phyloP scores from a whole-genome alignment of 2,797 vertebrate genomes.

The Tarsius wallacei region DNA sequence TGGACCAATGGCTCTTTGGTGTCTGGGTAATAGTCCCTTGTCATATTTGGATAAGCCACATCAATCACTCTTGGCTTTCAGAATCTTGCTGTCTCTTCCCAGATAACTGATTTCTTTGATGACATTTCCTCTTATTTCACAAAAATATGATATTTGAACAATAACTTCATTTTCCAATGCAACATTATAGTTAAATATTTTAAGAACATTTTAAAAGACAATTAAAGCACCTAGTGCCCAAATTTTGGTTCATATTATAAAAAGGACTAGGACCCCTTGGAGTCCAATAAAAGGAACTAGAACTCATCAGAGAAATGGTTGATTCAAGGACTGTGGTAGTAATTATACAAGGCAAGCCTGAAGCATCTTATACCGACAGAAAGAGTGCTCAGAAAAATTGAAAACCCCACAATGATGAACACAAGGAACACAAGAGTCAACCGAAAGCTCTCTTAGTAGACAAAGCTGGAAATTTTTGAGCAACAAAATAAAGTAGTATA shows the following conservation, averaged over 20 bases:
- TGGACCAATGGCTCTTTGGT: slow-evolving; percentile 46
- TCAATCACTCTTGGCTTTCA: slow-evolving; percentile 26
- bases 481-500: slow-evolving; percentile 19
- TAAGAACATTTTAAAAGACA: slow-evolving; percentile 13
- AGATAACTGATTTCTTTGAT: slow-evolving; percentile 51
- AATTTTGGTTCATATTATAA: neutral
- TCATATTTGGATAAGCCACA: neutral
- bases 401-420: neutral
- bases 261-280: neutral
- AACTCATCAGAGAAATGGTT: neutral
- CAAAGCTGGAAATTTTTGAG: neutral
- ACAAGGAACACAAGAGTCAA: neutral
- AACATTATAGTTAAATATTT: neutral
- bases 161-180: slow-evolving; percentile 20
- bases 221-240: neutral
- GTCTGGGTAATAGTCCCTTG: neutral
- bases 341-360: neutral
- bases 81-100: slow-evolving; percentile 4
- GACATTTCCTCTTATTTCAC: neutral
- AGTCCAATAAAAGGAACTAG: neutral
- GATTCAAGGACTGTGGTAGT: neutral
- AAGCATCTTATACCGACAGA: neutral
- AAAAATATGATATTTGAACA: slow-evolving; percentile 34
- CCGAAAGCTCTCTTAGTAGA: neutral
- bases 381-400: neutral